Percentiles rank a stretch among this genome's conserved stretches.
Evolutionary conservation across 2,888 invertebrate species (phyloP).

Genomic region (Tipula vernalis): DNA sequence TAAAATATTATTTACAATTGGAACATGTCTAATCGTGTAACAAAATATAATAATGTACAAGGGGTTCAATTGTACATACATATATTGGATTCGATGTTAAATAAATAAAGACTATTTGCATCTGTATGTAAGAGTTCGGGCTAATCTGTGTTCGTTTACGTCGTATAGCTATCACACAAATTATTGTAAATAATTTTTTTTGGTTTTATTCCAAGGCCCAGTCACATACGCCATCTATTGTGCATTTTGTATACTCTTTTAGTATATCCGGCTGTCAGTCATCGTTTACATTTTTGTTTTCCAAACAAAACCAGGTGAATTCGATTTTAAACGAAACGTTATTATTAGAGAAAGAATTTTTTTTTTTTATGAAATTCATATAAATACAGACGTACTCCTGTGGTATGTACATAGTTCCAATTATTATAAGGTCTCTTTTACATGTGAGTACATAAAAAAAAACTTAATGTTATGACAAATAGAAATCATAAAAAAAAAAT

Average conservation of each 20-base stretch:
- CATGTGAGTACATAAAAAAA: not conserved
- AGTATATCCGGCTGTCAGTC: not conserved
- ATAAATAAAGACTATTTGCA: not conserved
- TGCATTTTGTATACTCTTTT: not conserved
- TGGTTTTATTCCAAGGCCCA: not conserved
- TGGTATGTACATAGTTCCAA: not conserved
- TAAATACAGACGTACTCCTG: too few relatives aligned
- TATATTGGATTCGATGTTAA: not conserved
- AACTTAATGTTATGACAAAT: not conserved
- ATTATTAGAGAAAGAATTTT: not conserved
- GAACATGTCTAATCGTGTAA: not conserved
- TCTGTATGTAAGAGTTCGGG: not conserved
- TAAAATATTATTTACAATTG: not conserved
- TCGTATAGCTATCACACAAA: too few relatives aligned
- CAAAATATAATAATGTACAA: not conserved
- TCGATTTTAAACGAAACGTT: not conserved
- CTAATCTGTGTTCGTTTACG: not conserved
- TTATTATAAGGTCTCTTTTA: not conserved
- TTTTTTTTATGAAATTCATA: not conserved
- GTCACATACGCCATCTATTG: not conserved
- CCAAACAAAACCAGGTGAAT: not conserved
- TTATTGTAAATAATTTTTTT: not conserved
- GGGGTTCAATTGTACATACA: not conserved
- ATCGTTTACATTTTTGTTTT: not conserved
- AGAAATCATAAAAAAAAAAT: not conserved